A percentile compares a stretch with the other conserved stretches of the same genome.
Conservation (phyloP, 2,113 vertebrate species). For the Urocolius indicus region DNA sequence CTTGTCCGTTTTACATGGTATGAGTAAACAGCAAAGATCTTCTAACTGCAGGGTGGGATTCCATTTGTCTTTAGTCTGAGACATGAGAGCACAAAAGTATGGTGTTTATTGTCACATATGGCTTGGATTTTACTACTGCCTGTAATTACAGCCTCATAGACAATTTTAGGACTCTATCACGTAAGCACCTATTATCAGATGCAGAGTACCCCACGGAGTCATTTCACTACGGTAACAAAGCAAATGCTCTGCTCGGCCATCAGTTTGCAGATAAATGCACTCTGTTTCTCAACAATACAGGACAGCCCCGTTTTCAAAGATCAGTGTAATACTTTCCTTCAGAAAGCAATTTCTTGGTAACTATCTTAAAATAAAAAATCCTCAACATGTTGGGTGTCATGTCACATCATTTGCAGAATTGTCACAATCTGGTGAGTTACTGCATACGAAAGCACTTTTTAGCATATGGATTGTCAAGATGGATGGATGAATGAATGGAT, state of each 20-base stretch:
- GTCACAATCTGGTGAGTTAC: constrained; percentile 67
- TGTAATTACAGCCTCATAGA: constrained; percentile 40
- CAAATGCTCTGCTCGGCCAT: background rate
- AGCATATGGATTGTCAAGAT: constrained; percentile 66
- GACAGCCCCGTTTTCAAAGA: constrained; percentile 35
- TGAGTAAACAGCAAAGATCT: constrained; percentile 43
- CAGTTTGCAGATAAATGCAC: constrained; percentile 16
- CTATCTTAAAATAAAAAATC: constrained; percentile 57
- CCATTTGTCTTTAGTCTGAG: constrained; percentile 53
- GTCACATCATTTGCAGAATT: constrained; percentile 62
- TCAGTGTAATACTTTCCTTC: background rate
- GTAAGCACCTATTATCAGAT: constrained; percentile 36
- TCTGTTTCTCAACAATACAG: constrained; percentile 4
- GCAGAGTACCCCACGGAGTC: background rate
- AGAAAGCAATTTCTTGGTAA: constrained; percentile 52
- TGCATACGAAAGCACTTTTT: constrained; percentile 33
- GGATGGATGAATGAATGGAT: constrained; percentile 57
- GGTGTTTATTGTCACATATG: constrained; percentile 60
- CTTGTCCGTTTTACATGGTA: constrained; percentile 37
- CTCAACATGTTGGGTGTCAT: constrained; percentile 58
- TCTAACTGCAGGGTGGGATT: constrained; percentile 37
- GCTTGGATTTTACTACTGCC: constrained; percentile 51
- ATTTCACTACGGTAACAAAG: background rate
- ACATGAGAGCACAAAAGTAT: constrained; percentile 50
- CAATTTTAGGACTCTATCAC: background rate